These are phyloP conservation scores for Nycticorax nycticorax DNA, from an alignment of 2,113 vertebrate species.

Conservation along the genomic window DNA sequence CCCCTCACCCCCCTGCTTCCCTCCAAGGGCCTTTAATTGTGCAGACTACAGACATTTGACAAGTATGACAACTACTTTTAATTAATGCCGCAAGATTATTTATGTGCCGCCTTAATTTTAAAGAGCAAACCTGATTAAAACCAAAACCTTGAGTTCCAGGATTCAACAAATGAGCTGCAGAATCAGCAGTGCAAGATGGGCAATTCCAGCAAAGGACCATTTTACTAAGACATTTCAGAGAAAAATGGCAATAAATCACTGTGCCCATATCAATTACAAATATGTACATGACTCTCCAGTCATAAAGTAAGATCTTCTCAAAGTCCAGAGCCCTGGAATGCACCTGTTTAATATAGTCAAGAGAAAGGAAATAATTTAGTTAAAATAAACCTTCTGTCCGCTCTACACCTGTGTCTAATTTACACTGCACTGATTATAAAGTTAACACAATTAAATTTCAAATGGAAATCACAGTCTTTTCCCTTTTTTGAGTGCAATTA, in stretches of 20 bases:
- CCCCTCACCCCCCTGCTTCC: neutral
- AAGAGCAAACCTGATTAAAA: slow-evolving; percentile 35
- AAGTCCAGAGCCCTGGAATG: neutral
- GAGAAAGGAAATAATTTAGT: neutral
- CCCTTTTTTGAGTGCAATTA: neutral
- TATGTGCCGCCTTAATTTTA: slow-evolving; percentile 39
- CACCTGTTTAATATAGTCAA: neutral
- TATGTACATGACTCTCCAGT: neutral
- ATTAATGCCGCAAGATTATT: slow-evolving; percentile 29
- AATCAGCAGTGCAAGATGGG: neutral
- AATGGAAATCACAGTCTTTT: neutral
- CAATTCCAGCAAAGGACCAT: neutral
- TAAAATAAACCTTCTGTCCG: neutral
- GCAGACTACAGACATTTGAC: slow-evolving; percentile 17
- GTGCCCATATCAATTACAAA: neutral
- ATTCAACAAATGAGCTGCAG: neutral
- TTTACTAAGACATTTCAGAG: neutral
- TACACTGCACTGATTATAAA: neutral
- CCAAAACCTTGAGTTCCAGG: neutral
- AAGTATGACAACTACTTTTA: slow-evolving; percentile 25
- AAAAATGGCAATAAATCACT: neutral
- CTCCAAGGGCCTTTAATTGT: neutral
- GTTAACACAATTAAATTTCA: slow-evolving; percentile 26
- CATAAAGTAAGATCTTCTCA: neutral
- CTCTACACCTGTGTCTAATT: slow-evolving; percentile 6